Conservation (phyloP, 2,797 vertebrate genomes). For the Chrosomus eos region DNA sequence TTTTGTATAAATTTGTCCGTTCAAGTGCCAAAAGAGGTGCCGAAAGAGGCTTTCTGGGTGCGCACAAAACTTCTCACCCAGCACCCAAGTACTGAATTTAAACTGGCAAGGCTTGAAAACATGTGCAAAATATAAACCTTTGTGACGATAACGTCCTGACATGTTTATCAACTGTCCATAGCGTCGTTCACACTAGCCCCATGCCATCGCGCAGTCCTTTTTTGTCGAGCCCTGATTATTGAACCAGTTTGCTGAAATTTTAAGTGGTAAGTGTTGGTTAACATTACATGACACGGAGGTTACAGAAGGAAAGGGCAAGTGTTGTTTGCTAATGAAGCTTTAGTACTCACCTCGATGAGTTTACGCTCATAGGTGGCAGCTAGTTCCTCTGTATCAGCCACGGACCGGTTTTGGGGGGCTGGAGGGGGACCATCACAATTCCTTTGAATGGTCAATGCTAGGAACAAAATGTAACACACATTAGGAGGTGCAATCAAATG, state of each 20-base stretch:
- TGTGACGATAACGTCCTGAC: neutral
- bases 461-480: slow-evolving; percentile 14
- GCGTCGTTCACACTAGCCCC: neutral
- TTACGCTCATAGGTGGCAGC: slow-evolving; percentile 94
- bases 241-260: neutral
- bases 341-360: slow-evolving; percentile 91
- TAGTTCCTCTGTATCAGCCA: slow-evolving; percentile 89
- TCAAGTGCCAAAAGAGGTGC: neutral
- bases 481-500: slow-evolving; percentile 4
- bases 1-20: neutral
- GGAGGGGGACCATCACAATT: slow-evolving; percentile 82
- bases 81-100: too few relatives aligned
- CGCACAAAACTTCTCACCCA: neutral
- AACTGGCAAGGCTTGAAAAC: neutral
- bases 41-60: neutral
- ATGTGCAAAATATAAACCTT: neutral
- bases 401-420: slow-evolving; percentile 83
- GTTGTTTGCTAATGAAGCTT: neutral
- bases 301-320: neutral
- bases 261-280: neutral
- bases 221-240: neutral
- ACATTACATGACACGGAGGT: neutral
- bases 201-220: neutral
- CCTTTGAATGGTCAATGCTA: slow-evolving; percentile 83
- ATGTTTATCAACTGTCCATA: neutral